A percentile compares a stretch with the other conserved stretches of the same genome.
Conservation (phyloP, 2,113 vertebrate genomes). For the Caracal caracal region DNA sequence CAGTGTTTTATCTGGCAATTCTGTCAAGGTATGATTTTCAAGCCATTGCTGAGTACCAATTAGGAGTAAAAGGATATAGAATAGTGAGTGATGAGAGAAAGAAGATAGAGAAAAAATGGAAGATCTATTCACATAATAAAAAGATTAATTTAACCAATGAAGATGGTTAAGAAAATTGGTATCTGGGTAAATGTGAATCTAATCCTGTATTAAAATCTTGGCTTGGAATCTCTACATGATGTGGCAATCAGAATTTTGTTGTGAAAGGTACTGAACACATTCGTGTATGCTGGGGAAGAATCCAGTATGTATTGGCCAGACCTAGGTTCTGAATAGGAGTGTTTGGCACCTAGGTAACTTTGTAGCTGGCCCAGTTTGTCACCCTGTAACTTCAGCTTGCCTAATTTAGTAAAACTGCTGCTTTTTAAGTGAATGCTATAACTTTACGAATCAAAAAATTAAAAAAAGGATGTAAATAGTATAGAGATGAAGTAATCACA, state of each 20-base stretch:
- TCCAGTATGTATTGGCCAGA: background rate
- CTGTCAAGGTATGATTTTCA: background rate
- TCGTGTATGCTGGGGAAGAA: background rate
- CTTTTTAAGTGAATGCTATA: background rate
- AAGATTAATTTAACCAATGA: background rate
- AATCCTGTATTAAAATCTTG: background rate
- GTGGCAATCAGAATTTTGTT: background rate
- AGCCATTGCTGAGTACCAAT: background rate
- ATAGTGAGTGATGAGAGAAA: background rate
- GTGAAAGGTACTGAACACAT: background rate
- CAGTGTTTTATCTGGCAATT: background rate
- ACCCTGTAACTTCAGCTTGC: background rate
- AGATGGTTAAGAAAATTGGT: background rate
- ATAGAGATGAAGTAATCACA: background rate
- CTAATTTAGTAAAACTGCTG: background rate
- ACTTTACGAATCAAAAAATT: background rate
- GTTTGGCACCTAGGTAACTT: background rate
- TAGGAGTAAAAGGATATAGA: background rate
- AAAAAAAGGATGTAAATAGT: background rate
- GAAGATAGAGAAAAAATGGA: background rate
- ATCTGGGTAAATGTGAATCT: background rate
- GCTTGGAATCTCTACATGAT: background rate
- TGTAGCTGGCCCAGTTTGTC: background rate
- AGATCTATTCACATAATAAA: background rate
- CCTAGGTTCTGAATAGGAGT: background rate